Evolutionary conservation across 2,888 invertebrate genomes (phyloP), one percentile per base, ranked within the genome.

Genomic region (Drosophila kuntzei): DNA sequence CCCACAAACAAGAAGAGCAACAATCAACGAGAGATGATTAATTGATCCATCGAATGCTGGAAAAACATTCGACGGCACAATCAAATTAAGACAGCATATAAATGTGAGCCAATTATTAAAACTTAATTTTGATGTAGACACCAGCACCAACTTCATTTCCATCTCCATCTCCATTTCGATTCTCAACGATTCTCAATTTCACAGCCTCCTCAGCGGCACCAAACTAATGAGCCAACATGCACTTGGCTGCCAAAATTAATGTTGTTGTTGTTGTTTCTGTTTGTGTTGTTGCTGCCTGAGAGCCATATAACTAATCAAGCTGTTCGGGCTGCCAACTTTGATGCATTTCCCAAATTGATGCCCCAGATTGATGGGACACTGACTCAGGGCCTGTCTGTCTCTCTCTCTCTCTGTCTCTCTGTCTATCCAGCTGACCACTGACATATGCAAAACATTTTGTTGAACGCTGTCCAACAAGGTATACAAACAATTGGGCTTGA

Each of bases 401-500:
- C n/a, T 49, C 51, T 37, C 12, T 53, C 51, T 53, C n/a, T n/a
- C 66, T 58, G 25, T 47, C 49, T 32, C n/a, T 49, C 51, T 37
- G n/a, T 53, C 51, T 53, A 49, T 57, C 43, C 25, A 36, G 25
- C 46, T 20, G 59, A 59, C 47, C 32, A 53, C 83, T 76, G 80
- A 86, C 79, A 86, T 83, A 83, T 83, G 83, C 83, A 83, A 83
- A 83, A 86, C 86, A 82, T 79, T 74, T 85, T 82, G 85, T 84
- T 74, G 55, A 57, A 65, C 67, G 67, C 71, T 62, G 34, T 16
- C 66, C 50, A 53, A 75, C 72, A 72, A 46, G 44, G 12, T 39
- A 65, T 54, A 66, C 74, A 69, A 79, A 79, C 67, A 77, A 85
- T 85, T 82, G 79, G 77, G 63, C 71, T 71, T 79, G 70, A 74